Conservation (phyloP, 2,113 vertebrate species). For the Mastomys natalensis region DNA sequence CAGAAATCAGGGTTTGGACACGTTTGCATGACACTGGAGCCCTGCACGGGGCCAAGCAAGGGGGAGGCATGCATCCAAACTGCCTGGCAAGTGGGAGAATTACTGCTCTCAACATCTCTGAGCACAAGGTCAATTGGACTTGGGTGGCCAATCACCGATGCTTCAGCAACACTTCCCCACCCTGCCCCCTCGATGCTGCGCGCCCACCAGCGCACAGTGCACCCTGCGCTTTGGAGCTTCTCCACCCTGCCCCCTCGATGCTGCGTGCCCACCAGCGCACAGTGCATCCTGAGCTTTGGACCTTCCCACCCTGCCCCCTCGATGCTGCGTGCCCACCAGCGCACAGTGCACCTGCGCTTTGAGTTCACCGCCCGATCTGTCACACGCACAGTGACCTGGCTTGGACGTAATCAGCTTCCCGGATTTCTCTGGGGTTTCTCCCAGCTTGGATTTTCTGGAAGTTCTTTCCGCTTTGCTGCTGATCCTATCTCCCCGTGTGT, state of each 20-base stretch:
- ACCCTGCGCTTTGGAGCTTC: slow-evolving; percentile 43
- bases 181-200: not conserved
- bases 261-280: too few species aligned
- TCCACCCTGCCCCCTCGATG: too few species aligned
- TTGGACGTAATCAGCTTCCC: slow-evolving; percentile 67
- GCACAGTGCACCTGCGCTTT: too few species aligned
- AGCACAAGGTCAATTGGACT: not conserved
- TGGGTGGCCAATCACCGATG: not conserved
- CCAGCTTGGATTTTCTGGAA: slow-evolving; percentile 59
- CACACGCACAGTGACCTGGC: too few species aligned
- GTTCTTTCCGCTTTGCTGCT: slow-evolving; percentile 69
- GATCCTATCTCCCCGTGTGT: slow-evolving; percentile 76
- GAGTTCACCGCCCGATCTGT: too few species aligned
- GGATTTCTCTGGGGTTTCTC: slow-evolving; percentile 67
- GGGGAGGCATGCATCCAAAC: not conserved
- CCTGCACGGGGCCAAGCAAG: slow-evolving; percentile 1
- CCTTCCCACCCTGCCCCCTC: too few species aligned
- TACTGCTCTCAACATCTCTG: not conserved
- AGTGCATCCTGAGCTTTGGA: too few species aligned
- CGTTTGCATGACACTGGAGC: not conserved
- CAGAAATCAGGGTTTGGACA: not conserved
- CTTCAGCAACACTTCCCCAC: not conserved
- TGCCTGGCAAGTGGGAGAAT: not conserved
- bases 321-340: too few species aligned
- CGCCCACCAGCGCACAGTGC: not conserved